These are phyloP conservation scores for Apistogramma diplotaenia DNA, from an alignment of 2,113 vertebrate species.

Conservation along the genomic window DNA sequence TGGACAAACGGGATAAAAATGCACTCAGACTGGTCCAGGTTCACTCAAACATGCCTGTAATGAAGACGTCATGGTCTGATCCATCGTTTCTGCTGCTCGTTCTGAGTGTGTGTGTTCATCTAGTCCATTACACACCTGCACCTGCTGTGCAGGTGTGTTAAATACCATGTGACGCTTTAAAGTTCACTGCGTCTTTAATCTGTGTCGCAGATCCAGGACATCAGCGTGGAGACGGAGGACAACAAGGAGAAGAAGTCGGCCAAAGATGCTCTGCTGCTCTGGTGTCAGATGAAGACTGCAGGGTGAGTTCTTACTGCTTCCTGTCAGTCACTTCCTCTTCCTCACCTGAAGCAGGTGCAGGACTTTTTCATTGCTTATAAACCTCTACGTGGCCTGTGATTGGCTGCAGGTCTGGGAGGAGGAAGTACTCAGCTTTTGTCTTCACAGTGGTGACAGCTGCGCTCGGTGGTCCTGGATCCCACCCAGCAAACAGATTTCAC, in stretches of 20 bases:
- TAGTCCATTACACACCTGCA: too few species aligned
- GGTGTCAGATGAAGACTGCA: constrained; percentile 99
- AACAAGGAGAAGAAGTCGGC: constrained; percentile 99
- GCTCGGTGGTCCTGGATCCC: too few species aligned
- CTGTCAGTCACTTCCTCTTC: too few species aligned
- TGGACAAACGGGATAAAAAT: too few species aligned
- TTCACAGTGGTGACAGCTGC: fast-evolving
- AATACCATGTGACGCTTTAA: too few species aligned
- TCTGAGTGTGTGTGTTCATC: too few species aligned
- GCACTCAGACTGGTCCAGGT: too few species aligned
- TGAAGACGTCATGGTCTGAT: too few species aligned
- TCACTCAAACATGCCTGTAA: too few species aligned
- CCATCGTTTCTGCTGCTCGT: too few species aligned
- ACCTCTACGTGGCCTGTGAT: neutral
- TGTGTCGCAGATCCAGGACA: constrained; percentile 92
- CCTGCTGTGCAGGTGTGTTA: too few species aligned
- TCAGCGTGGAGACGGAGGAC: constrained; percentile 98
- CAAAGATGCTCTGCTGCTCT: constrained; percentile 95
- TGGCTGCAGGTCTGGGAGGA: neutral
- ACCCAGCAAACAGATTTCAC: neutral
- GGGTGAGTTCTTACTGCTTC: constrained; percentile 77
- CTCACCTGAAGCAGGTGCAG: too few species aligned
- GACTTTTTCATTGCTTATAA: neutral
- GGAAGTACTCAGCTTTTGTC: neutral
- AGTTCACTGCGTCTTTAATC: neutral